These are phyloP conservation scores for Cryptotermes secundus DNA, from an alignment of 1,140 invertebrate genomes.

Conservation along the genomic window DNA sequence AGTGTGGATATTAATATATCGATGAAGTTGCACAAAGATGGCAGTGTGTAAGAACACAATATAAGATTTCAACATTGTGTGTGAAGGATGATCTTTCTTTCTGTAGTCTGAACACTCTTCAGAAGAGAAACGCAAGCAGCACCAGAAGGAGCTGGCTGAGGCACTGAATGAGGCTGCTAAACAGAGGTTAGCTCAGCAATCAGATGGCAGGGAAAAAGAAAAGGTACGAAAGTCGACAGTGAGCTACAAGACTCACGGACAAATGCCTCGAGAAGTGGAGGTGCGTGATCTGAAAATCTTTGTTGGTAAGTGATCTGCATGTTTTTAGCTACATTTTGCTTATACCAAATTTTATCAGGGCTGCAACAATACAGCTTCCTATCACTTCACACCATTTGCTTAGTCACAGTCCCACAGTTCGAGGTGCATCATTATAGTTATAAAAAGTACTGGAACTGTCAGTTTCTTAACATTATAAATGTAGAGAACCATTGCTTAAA, in stretches of 20 bases:
- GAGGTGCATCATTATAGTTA: no score
- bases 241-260: constrained; percentile 89
- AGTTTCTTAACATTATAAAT: no score
- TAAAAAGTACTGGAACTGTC: no score
- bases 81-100: background rate
- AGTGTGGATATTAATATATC: no score
- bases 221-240: constrained; percentile 91
- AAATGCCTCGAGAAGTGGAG: constrained; percentile 92
- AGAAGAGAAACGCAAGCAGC: constrained; percentile 95
- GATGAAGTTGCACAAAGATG: no score
- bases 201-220: constrained; percentile 81
- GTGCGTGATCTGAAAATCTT: constrained; percentile 92
- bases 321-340: background rate
- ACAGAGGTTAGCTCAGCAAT: constrained; percentile 85
- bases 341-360: no score
- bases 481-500: no score
- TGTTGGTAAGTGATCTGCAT: constrained; percentile 70
- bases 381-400: no score
- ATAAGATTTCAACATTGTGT: no score
- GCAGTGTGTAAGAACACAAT: no score
- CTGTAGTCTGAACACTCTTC: constrained; percentile 82
- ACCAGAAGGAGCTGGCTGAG: constrained; percentile 92
- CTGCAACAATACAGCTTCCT: no score
- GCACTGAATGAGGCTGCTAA: constrained; percentile 90
- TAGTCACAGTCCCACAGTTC: no score